Evolutionary conservation across 1,140 invertebrate genomes (phyloP).

Genomic region (Sarcophaga bullata): DNA sequence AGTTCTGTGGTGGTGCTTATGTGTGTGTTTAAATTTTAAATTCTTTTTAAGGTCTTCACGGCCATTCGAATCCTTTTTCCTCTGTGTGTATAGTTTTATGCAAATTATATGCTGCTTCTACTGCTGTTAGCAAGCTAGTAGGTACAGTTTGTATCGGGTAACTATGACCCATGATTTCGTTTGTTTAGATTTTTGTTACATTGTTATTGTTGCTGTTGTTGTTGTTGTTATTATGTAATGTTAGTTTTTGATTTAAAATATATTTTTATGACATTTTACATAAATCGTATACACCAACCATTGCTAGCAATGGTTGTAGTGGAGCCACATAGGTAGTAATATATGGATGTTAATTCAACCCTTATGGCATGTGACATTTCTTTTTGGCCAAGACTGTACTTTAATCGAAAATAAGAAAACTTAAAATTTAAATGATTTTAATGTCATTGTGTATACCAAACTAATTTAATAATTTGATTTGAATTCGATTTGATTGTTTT

Average conservation of each 20-base stretch:
- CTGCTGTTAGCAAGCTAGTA: not conserved
- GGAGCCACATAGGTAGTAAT: not conserved
- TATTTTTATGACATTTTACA: constrained; percentile 10
- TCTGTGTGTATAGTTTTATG: not conserved
- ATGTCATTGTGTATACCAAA: too few relatives aligned
- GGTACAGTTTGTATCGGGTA: not conserved
- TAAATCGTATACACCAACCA: not conserved
- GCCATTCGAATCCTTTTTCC: not conserved
- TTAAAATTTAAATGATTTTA: too few relatives aligned
- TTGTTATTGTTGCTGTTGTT: not conserved
- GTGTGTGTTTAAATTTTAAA: not conserved
- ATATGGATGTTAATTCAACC: not conserved
- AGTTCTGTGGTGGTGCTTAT: not conserved
- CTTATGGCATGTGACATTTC: not conserved
- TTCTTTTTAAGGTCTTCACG: constrained; percentile 21
- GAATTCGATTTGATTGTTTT: too few relatives aligned
- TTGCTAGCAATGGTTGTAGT: too few relatives aligned
- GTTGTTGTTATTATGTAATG: too few relatives aligned
- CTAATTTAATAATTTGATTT: too few relatives aligned
- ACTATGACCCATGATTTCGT: not conserved
- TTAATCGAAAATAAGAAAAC: not conserved
- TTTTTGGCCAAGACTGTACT: not conserved
- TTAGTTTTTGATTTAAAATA: not conserved
- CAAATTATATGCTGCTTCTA: not conserved
- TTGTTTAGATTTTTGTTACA: constrained; percentile 3